A percentile compares a stretch with the other conserved stretches of the same genome.
Conservation (phyloP, 2,113 vertebrate genomes). For the Rhineura floridana region DNA sequence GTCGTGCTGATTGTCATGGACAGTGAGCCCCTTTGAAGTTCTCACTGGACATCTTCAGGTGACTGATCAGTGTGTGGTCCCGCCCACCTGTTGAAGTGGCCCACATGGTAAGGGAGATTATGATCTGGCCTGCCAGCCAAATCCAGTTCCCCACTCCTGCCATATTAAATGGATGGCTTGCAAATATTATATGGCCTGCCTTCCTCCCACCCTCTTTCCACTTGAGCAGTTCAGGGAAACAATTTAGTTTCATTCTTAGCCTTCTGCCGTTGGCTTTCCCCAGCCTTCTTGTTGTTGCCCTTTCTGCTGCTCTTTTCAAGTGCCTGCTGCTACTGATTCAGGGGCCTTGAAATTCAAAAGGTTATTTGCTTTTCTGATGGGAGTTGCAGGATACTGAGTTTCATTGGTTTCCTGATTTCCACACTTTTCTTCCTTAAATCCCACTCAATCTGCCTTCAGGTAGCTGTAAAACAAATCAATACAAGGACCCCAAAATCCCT, state of each 20-base stretch:
- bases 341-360: slow-evolving; percentile 7
- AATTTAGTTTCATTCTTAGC: neutral
- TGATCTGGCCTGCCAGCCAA: too few species aligned
- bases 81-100: too few species aligned
- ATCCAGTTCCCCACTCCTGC: neutral
- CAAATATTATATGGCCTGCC: neutral
- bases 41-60: too few species aligned
- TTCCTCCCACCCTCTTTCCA: neutral
- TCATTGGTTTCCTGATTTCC: neutral
- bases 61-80: too few species aligned
- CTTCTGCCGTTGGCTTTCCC: neutral
- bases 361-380: slow-evolving; percentile 4
- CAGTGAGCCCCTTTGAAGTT: too few species aligned
- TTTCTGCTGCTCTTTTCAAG: neutral
- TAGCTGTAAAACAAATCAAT: slow-evolving; percentile 9
- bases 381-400: neutral
- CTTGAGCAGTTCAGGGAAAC: neutral
- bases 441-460: neutral
- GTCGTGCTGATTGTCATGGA: too few species aligned
- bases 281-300: neutral
- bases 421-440: neutral
- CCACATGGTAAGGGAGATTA: too few species aligned
- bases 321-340: neutral
- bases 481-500: neutral
- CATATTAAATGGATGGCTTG: neutral